Evolutionary conservation across 2,797 vertebrate genomes (phyloP), one percentile per base, ranked within the genome.

Genomic region (Schizopygopsis malacanthus): DNA sequence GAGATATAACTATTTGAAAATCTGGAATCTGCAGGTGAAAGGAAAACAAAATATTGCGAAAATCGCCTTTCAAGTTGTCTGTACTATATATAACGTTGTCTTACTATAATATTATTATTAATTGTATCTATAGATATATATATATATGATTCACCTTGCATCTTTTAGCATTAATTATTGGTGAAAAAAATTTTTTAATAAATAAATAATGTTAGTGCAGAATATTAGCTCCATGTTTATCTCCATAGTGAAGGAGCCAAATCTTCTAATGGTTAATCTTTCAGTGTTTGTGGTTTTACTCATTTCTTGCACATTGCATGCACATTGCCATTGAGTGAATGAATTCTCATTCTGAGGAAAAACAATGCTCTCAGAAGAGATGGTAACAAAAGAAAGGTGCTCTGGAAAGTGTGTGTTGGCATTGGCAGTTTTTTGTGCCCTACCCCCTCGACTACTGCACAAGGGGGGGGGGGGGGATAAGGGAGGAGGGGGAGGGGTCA

Each of bases 401-500:
- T 71, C 45, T 33, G 28, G 18, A 73, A 43, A 28, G 85, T 73
- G 65, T 76, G 72, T 70, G 73, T 43, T 63, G 75, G 52, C 43
- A 79, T 87, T 61, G 76, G 28, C 61, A 72, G 79, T 9, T 33
- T 87, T 16, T 16, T 87, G n/a, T 54, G 45, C 75, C 43, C 54
- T 16, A n/a, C 63, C 50, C 50, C 70, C 39, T 28, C 11, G n/a
- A 85, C 69, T 80, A 63, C 86, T 28, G 25, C 25, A 28, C 25
- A 1, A 28, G 25, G 37, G 52, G 73, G 70, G 59, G 63, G 39
- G 73, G 82, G 78, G 69, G 13, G 76, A 50, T 5, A 82, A 10
- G 45, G 78, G 43, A 39, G 63, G 67, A 81, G 65, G 84, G 67
- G 88, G 83, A 82, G 88, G 86, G 82, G 90, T 87, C 81, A 47